phyloP scores from a whole-genome alignment of 1,140 invertebrate genomes.

The Acromyrmex heyeri region DNA sequence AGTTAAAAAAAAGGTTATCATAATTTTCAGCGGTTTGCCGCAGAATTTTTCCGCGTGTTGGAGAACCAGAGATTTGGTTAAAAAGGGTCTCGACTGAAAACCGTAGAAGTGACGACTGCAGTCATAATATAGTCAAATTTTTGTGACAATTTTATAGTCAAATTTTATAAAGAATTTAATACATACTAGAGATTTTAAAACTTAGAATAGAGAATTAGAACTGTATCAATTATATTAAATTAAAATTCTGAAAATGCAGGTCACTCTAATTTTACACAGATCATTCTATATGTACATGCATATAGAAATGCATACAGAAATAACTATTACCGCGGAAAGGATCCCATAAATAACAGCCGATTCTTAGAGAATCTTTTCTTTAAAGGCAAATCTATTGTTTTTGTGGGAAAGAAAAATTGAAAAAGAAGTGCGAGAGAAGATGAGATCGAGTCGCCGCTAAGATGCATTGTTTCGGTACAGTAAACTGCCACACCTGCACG shows the following conservation, averaged over 20 bases:
- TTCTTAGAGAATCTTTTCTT: neutral
- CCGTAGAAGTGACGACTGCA: too few species aligned
- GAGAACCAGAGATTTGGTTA: too few species aligned
- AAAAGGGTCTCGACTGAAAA: too few species aligned
- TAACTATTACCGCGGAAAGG: neutral
- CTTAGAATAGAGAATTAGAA: neutral
- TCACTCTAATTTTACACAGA: neutral
- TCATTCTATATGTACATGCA: too few species aligned
- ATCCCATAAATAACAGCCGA: neutral
- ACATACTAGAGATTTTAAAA: neutral
- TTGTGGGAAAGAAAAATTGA: slow-evolving; percentile 26
- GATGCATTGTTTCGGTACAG: slow-evolving; percentile 65
- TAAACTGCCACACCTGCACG: slow-evolving; percentile 71
- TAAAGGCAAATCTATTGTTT: slow-evolving; percentile 32
- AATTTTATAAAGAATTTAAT: neutral
- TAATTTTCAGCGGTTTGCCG: too few species aligned
- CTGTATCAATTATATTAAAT: neutral
- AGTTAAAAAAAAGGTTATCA: too few species aligned
- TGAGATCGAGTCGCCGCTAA: neutral
- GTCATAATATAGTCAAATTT: too few species aligned
- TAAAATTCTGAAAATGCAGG: neutral
- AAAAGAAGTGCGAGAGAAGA: slow-evolving; percentile 17
- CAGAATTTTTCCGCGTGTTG: too few species aligned
- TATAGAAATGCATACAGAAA: slow-evolving; percentile 12
- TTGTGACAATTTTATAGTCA: too few species aligned